Evolutionary conservation across 2,888 invertebrate genomes (phyloP), one percentile per base, ranked within the genome.

Genomic region (Eupithecia pulchellata): DNA sequence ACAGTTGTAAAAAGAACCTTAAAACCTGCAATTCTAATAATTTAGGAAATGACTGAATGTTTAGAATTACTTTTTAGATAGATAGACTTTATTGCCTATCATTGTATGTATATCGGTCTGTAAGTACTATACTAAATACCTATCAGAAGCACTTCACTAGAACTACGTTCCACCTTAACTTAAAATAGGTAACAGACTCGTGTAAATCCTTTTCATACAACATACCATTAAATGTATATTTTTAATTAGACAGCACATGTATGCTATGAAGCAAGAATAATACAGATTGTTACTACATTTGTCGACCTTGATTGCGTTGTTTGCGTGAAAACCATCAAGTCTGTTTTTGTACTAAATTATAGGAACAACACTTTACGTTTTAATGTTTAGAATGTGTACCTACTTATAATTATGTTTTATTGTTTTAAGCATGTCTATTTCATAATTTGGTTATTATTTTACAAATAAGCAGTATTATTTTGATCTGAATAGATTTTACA

Each of bases 31-130:
- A 85, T 84, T 82, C 82, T 75, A 86, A 79, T 84, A 88, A 87
- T 84, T 84, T 90, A 89, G 91, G 92, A 82, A 88, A 87, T 82
- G 93, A 93, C 93, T 93, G 93, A 93, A 90, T 89, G 88, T 91
- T 82, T 85, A 86, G 83, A 30, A 32, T 57, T 29, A 57, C 81
- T 75, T 75, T 82, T 84, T 76, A 77, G 11, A 13, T 25, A 11
- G 25, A 9, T 25, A 20, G 20, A 20, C 11, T 47, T 47, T 47
- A 47, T 20, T 47, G 47, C 52, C 52, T 52, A 52, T 25, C 25
- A 47, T 42, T 42, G 17, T 39, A 30, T 6, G 8, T n/a, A n/a
- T n/a, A n/a, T n/a, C n/a, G n/a, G n/a, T n/a, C n/a, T n/a, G n/a
- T n/a, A n/a, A n/a, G n/a, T n/a, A n/a, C n/a, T n/a, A n/a, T n/a